Percentiles rank a stretch among this genome's conserved stretches.
Evolutionary conservation across 2,113 vertebrate genomes (phyloP).

Genomic region (Opisthocomus hoazin): DNA sequence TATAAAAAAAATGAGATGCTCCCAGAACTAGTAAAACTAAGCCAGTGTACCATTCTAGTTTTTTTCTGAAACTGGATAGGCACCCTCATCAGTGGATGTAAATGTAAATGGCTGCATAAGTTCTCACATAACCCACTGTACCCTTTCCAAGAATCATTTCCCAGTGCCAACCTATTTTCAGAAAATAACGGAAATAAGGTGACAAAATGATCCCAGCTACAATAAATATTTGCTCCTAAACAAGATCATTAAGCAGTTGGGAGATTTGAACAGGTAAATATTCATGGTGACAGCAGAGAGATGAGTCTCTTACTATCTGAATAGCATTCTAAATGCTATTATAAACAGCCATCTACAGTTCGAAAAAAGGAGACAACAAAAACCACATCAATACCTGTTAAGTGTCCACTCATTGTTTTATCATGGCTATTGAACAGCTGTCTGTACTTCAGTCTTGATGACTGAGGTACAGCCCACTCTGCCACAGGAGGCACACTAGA

Average conservation of each 20-base stretch:
- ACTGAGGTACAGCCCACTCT: slow-evolving; percentile 96
- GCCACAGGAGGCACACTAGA: slow-evolving; percentile 71
- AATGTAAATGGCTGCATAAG: neutral
- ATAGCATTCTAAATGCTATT: neutral
- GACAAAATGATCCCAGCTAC: neutral
- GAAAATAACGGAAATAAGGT: neutral
- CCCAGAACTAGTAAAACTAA: neutral
- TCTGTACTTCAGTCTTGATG: slow-evolving; percentile 94
- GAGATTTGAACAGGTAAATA: neutral
- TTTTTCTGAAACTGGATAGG: neutral
- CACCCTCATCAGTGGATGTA: neutral
- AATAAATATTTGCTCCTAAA: neutral
- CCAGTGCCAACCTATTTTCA: neutral
- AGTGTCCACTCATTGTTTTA: slow-evolving; percentile 97
- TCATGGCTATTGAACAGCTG: slow-evolving; percentile 98
- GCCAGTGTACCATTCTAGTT: neutral
- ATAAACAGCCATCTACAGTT: neutral
- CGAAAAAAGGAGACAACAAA: neutral
- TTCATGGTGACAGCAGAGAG: neutral
- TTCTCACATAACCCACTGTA: neutral
- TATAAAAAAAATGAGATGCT: neutral
- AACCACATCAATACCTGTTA: slow-evolving; percentile 84
- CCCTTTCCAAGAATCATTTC: neutral
- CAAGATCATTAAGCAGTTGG: neutral
- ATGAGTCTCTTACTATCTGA: neutral